Conservation (phyloP, 2,888 invertebrate species). For the Meganola albula region DNA sequence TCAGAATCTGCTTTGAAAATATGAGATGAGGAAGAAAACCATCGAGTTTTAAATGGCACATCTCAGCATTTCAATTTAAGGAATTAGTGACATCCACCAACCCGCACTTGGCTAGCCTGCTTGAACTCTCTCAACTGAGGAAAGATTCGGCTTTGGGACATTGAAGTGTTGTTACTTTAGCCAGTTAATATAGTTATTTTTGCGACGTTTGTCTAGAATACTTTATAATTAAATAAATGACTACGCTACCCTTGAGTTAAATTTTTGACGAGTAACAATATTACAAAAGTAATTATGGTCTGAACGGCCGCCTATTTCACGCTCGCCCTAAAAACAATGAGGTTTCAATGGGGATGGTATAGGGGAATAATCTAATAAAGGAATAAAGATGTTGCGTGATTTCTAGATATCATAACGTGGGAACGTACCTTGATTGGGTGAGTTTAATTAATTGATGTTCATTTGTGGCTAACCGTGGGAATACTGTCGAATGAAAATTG, state of each 20-base stretch:
- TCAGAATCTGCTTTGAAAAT: too few relatives aligned
- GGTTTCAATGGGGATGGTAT: conserved; percentile 33
- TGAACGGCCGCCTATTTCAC: conserved; percentile 62
- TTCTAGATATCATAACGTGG: conserved; percentile 69
- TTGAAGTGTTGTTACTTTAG: too few relatives aligned
- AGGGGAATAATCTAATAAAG: conserved; percentile 59
- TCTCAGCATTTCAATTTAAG: too few relatives aligned
- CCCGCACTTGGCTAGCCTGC: too few relatives aligned
- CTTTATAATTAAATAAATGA: conserved; percentile 16
- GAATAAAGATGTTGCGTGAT: conserved; percentile 78
- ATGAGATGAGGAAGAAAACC: too few relatives aligned
- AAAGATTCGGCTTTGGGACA: too few relatives aligned
- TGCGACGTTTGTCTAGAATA: too few relatives aligned
- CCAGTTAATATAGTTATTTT: too few relatives aligned
- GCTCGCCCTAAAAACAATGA: conserved; percentile 73
- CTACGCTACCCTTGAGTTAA: conserved; percentile 18
- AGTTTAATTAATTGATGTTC: conserved; percentile 68
- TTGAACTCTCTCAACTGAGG: too few relatives aligned
- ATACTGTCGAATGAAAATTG: too few relatives aligned
- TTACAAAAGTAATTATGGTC: conserved; percentile 49
- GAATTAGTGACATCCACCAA: too few relatives aligned
- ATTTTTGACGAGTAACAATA: conserved; percentile 36
- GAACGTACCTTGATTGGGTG: conserved; percentile 72
- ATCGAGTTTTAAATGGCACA: too few relatives aligned
- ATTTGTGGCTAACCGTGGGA: conserved; percentile 57